Conservation (phyloP, 2,888 invertebrate genomes). For the Steromphala cineraria region DNA sequence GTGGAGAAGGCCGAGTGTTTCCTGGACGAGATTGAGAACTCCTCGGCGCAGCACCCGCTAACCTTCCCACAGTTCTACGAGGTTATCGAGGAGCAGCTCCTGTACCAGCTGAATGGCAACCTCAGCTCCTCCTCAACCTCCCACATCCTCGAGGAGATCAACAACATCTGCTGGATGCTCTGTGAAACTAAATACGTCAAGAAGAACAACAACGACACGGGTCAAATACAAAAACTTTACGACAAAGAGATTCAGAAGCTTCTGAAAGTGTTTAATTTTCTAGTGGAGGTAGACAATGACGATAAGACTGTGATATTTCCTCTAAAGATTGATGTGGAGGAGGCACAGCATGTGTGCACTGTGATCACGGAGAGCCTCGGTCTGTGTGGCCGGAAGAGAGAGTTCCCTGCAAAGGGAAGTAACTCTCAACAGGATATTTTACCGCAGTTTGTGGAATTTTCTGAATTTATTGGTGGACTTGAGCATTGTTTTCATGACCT, state of each 20-base stretch:
- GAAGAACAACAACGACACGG: conserved; percentile 77
- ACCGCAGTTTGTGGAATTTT: conserved; percentile 30
- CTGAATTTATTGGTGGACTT: conserved; percentile 31
- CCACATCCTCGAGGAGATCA: conserved; percentile 74
- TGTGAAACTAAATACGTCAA: conserved; percentile 82
- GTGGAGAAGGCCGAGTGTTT: conserved; percentile 87
- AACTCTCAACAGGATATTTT: background rate
- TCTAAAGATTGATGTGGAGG: conserved; percentile 59
- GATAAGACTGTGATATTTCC: conserved; percentile 50
- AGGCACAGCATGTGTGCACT: conserved; percentile 46
- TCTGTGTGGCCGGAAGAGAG: conserved; percentile 26
- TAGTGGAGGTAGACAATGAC: conserved; percentile 81
- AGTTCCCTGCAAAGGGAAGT: conserved; percentile 5
- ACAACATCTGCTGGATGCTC: conserved; percentile 88
- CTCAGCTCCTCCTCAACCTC: background rate
- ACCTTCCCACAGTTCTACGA: conserved; percentile 34
- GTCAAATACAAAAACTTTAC: conserved; percentile 50
- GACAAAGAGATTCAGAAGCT: conserved; percentile 79
- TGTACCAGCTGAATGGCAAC: conserved; percentile 28
- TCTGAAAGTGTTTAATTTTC: conserved; percentile 80
- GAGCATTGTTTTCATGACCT: conserved; percentile 23
- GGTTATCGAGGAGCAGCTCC: conserved; percentile 30
- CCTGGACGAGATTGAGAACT: conserved; percentile 82
- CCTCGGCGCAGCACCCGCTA: conserved; percentile 40
- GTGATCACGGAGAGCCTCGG: conserved; percentile 35